Evolutionary conservation across 2,113 vertebrate species (phyloP).

Genomic region (Pollimyrus isidori): DNA sequence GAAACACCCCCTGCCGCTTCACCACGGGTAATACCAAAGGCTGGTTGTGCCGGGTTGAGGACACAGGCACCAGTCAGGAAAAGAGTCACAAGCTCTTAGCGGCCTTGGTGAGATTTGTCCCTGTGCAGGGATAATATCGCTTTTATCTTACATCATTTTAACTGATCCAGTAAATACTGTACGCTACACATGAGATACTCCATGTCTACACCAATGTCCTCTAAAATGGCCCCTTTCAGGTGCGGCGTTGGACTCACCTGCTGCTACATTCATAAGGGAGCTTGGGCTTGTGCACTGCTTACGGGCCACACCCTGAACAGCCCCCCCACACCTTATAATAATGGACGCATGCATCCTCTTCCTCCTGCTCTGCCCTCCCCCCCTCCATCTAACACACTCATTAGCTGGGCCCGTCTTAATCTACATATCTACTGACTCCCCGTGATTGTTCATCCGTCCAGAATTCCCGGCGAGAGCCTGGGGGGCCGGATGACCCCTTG

Average conservation of each 20-base stretch:
- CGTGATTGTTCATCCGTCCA: constrained; percentile 52
- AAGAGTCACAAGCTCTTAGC: not conserved
- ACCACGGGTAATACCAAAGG: constrained; percentile 11
- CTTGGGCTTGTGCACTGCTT: not conserved
- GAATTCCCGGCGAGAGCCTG: constrained; percentile 47
- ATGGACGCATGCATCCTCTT: not conserved
- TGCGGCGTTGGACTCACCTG: not conserved
- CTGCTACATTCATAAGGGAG: not conserved
- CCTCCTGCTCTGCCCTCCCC: not conserved
- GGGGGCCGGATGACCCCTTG: constrained; percentile 45
- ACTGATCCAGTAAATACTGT: not conserved
- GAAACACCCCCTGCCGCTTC: not conserved
- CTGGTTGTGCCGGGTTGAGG: not conserved
- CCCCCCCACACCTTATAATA: not conserved
- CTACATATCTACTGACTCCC: constrained; percentile 38
- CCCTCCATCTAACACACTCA: not conserved
- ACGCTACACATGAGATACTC: not conserved
- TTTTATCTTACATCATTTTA: not conserved
- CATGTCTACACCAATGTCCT: not conserved
- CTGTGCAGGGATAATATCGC: not conserved
- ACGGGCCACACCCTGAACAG: not conserved
- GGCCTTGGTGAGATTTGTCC: not conserved
- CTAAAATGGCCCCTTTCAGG: not conserved
- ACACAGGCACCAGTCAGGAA: not conserved
- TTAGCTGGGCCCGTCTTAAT: constrained; percentile 28